These are phyloP conservation scores for Spicauda simplicius DNA, from an alignment of 2,888 invertebrate genomes.

Conservation along the genomic window DNA sequence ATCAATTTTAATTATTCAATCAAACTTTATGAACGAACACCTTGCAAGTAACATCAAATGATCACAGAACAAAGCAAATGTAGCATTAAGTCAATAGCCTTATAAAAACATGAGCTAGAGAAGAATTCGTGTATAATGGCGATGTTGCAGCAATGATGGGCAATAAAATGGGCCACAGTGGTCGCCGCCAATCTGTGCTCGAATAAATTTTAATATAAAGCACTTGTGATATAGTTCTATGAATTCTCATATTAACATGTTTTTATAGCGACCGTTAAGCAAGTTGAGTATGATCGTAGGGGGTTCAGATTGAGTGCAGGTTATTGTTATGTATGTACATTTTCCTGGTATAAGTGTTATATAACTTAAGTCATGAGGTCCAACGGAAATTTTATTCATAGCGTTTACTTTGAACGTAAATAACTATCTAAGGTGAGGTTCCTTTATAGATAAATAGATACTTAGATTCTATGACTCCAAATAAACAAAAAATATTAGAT, in stretches of 20 bases:
- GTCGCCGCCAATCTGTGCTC: conserved; percentile 41
- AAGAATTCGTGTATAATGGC: conserved; percentile 45
- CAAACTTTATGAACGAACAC: not conserved
- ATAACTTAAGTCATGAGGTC: too few relatives aligned
- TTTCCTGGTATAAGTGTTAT: too few relatives aligned
- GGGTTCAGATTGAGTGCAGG: not conserved
- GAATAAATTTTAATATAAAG: conserved; percentile 40
- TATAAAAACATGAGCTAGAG: conserved; percentile 45
- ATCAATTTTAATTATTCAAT: not conserved
- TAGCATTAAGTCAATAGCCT: conserved; percentile 43
- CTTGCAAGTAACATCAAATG: conserved; percentile 3
- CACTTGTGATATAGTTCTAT: conserved; percentile 27
- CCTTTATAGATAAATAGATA: too few relatives aligned
- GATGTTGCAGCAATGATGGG: conserved; percentile 45
- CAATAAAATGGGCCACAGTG: conserved; percentile 45
- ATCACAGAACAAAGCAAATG: conserved; percentile 36
- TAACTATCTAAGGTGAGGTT: too few relatives aligned
- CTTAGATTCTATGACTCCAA: too few relatives aligned
- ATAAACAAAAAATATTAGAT: too few relatives aligned
- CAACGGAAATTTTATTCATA: too few relatives aligned
- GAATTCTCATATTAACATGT: conserved; percentile 14
- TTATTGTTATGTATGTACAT: too few relatives aligned
- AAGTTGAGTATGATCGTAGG: not conserved
- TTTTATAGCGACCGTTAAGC: conserved; percentile 13
- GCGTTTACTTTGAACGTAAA: too few relatives aligned